phyloP scores from a whole-genome alignment of 2,797 vertebrate genomes.

The Capromys pilorides region DNA sequence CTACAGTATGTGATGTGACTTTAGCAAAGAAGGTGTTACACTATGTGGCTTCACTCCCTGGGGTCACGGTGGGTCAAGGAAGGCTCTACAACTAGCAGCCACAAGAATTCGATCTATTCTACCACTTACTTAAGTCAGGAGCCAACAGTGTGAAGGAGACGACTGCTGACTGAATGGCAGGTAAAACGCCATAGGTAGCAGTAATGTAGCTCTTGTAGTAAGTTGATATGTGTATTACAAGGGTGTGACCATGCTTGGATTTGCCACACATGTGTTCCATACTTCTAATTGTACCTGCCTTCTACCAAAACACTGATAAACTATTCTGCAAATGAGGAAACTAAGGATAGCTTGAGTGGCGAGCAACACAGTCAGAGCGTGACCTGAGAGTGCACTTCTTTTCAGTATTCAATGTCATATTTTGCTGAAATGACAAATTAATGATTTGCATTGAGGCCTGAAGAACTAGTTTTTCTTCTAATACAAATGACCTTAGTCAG shows the following conservation, averaged over 20 bases:
- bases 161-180: rapidly evolving
- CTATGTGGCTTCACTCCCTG: not conserved
- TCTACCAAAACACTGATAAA: not conserved
- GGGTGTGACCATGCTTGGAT: not conserved
- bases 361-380: not conserved
- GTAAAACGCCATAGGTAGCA: rapidly evolving
- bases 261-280: rapidly evolving
- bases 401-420: not conserved
- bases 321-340: not conserved
- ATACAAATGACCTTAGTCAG: not conserved
- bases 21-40: too few species aligned
- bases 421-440: not conserved
- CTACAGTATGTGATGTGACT: too few species aligned
- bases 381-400: too few species aligned
- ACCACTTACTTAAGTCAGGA: not conserved
- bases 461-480: not conserved
- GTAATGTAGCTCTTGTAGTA: not conserved
- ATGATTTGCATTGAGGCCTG: not conserved
- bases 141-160: not conserved
- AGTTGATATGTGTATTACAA: not conserved
- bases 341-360: too few species aligned
- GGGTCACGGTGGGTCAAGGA: not conserved
- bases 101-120: not conserved
- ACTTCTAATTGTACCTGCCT: not conserved
- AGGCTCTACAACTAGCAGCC: too few species aligned